Evolutionary conservation across 2,797 vertebrate genomes (phyloP).

Genomic region (Sarcophilus harrisii): DNA sequence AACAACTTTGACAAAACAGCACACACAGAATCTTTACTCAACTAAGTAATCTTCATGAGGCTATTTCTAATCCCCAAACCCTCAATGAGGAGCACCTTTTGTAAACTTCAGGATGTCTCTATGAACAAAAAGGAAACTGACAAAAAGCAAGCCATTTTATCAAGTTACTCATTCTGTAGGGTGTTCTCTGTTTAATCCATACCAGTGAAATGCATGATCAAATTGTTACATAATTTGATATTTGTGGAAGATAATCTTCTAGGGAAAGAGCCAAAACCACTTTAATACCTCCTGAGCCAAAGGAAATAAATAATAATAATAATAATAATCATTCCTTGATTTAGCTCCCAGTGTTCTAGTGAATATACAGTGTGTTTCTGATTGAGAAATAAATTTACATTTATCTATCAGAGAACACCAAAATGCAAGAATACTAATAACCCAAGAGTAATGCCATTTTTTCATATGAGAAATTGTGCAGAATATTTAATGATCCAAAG

Average conservation of each 20-base stretch:
- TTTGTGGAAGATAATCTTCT: slow-evolving; percentile 66
- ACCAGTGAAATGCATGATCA: slow-evolving; percentile 58
- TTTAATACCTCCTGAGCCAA: slow-evolving; percentile 62
- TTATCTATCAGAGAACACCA: background rate
- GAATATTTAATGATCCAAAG: background rate
- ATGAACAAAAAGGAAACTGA: slow-evolving; percentile 50
- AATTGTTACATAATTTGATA: slow-evolving; percentile 68
- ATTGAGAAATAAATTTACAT: slow-evolving; percentile 50
- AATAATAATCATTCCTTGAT: slow-evolving; percentile 71
- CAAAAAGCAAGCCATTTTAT: slow-evolving; percentile 25
- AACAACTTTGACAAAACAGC: slow-evolving; percentile 32
- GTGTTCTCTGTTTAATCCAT: slow-evolving; percentile 61
- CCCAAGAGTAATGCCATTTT: background rate
- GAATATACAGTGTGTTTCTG: slow-evolving; percentile 55
- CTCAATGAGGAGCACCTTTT: slow-evolving; percentile 49
- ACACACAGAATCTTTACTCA: slow-evolving; percentile 51
- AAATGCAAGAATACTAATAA: slow-evolving; percentile 29
- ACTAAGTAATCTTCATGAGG: slow-evolving; percentile 41
- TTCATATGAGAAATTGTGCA: background rate
- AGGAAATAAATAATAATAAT: slow-evolving; percentile 59
- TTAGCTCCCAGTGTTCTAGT: slow-evolving; percentile 42
- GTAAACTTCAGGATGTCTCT: slow-evolving; percentile 32
- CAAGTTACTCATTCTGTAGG: slow-evolving; percentile 45
- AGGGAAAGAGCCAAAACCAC: slow-evolving; percentile 65
- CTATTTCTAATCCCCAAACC: slow-evolving; percentile 47